Conservation (phyloP, 2,113 vertebrate species). For the Apteryx owenii region DNA sequence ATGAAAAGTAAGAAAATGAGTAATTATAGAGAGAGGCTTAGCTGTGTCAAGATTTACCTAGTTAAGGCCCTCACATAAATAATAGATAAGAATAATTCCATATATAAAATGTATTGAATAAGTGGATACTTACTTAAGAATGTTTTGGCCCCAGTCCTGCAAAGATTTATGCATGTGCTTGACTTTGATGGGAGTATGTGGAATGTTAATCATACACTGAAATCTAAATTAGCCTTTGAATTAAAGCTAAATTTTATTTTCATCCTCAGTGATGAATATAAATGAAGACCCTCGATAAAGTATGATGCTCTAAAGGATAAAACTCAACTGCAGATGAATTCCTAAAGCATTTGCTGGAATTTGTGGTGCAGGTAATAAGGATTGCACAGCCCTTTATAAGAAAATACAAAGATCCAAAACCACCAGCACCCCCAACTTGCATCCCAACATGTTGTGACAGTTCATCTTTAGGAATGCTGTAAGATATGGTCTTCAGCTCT, state of each 20-base stretch:
- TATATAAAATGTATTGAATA: neutral
- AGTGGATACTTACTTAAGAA: conserved; percentile 34
- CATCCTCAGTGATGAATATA: conserved; percentile 31
- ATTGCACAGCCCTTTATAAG: neutral
- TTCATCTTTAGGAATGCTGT: neutral
- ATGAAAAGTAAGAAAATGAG: conserved; percentile 24
- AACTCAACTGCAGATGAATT: neutral
- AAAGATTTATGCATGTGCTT: conserved; percentile 12
- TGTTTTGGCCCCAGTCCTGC: conserved; percentile 27
- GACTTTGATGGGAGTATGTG: conserved; percentile 10
- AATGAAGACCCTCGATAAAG: conserved; percentile 19
- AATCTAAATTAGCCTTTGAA: conserved; percentile 43
- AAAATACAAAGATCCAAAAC: neutral
- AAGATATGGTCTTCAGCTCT: neutral
- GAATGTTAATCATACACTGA: conserved; percentile 21
- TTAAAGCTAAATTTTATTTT: conserved; percentile 40
- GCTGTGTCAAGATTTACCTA: conserved; percentile 1
- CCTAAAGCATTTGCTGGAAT: neutral
- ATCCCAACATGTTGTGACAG: neutral
- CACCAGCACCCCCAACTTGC: neutral
- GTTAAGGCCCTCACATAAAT: neutral
- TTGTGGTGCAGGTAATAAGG: neutral
- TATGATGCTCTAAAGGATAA: conserved; percentile 41
- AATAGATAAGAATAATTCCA: conserved; percentile 12
- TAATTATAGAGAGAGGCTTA: neutral